phyloP scores from a whole-genome alignment of 2,888 invertebrate genomes.

The Agrochola lota region DNA sequence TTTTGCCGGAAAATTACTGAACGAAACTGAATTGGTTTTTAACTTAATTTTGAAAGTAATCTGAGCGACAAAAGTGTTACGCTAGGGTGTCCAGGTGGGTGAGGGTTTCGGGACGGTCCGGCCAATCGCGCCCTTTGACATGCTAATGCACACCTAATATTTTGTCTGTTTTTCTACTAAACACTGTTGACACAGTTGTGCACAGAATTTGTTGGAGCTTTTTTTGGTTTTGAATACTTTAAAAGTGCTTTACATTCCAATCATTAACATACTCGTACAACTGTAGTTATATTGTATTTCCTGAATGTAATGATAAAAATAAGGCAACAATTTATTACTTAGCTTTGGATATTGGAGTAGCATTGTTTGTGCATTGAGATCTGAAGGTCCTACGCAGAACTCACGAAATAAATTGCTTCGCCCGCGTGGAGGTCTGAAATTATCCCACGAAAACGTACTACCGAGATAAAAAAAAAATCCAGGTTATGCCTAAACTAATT shows the following conservation, averaged over 20 bases:
- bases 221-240: constrained; percentile 22
- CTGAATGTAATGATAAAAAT: neutral
- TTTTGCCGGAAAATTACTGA: constrained; percentile 41
- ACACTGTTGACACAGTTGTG: constrained; percentile 67
- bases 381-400: neutral
- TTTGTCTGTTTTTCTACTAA: constrained; percentile 72
- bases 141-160: constrained; percentile 80
- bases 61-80: constrained; percentile 72
- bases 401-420: neutral
- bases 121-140: constrained; percentile 80
- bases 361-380: neutral
- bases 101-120: constrained; percentile 69
- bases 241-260: neutral
- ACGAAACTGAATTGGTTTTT: constrained; percentile 49
- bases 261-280: neutral
- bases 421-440: neutral
- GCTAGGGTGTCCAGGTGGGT: constrained; percentile 70
- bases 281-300: neutral
- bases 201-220: constrained; percentile 26
- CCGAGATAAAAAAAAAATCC: neutral
- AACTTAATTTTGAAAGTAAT: constrained; percentile 68
- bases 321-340: neutral
- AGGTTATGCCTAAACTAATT: too few relatives aligned
- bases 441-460: neutral
- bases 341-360: neutral